Evolutionary conservation across 2,113 vertebrate species (phyloP), one percentile per base, ranked within the genome.

Genomic region (Apistogramma diplotaenia): DNA sequence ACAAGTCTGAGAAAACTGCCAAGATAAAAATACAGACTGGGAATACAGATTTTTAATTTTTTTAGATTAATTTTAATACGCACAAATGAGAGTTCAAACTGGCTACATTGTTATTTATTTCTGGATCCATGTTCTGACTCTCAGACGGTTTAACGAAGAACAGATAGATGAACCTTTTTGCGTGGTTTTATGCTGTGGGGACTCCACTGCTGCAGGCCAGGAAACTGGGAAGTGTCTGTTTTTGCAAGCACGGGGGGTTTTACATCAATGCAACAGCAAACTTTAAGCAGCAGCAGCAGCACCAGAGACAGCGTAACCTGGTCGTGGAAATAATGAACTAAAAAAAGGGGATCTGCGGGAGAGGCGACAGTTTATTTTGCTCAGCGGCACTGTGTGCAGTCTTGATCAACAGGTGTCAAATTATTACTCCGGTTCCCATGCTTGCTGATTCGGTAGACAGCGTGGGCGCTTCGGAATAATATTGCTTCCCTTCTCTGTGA

Each of bases 401-500:
- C 79, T 86, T 81, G 92, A 87, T 89, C 90, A 94, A 89, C 92
- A 94, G 93, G 92, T 92, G 91, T 91, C 87, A 83, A 84, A 89
- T 93, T 89, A 92, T 91, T 73, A 55, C 78, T 31, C 84, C 31
- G 85, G 89, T 90, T 90, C 86, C 76, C 88, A 85, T 82, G 86
- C 84, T 79, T 33, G 74, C 73, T 75, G 84, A 84, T 82, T 61
- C 56, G 73, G 57, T 85, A 75, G 56, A 59, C 78, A 75, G 87
- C 89, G 90, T 89, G 91, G 79, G 85, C 43, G 85, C 89, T 91
- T 82, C 87, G 74, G 81, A 90, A 78, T 89, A 93, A 92, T 86
- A 89, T 90, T 82, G 62, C 85, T 82, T 89, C 85, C 81, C 84
- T 88, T 81, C 87, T 90, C 78, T 85, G 74, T 90, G 91, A 93